A percentile compares a stretch with the other conserved stretches of the same genome.
Conservation (phyloP, 2,113 vertebrate genomes). For the Eudyptes chrysolophus region DNA sequence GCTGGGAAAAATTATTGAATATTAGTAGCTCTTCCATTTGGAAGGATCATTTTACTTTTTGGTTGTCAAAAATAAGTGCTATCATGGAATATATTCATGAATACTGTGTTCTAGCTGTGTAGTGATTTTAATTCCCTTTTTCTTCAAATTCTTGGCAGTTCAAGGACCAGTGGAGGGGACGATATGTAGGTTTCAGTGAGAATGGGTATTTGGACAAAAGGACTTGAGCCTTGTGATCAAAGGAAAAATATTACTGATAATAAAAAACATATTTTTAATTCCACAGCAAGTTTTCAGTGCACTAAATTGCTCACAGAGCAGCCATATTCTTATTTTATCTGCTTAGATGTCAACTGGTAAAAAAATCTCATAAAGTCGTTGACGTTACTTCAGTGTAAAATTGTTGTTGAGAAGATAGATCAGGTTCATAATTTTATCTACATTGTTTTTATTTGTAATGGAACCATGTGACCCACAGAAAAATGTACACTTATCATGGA, state of each 20-base stretch:
- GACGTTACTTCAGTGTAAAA: not conserved
- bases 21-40: not conserved
- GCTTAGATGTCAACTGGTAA: not conserved
- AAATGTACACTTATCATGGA: conserved; percentile 23
- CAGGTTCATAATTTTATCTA: conserved; percentile 3
- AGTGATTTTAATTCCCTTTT: not conserved
- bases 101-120: not conserved
- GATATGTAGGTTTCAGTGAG: not conserved
- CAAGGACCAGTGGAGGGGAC: not conserved
- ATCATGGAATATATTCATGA: not conserved
- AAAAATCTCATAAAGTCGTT: not conserved
- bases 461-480: not conserved
- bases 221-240: not conserved
- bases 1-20: not conserved
- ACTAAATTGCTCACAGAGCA: not conserved
- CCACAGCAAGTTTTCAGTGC: not conserved
- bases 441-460: conserved; percentile 46
- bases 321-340: not conserved
- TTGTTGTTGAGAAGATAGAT: not conserved
- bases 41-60: not conserved
- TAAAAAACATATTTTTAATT: not conserved
- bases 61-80: not conserved
- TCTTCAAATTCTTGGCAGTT: not conserved
- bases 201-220: not conserved
- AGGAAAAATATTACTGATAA: not conserved